Base-by-base conservation (phyloP, 2,888 invertebrate species). In the Oscheius sp. region DNA sequence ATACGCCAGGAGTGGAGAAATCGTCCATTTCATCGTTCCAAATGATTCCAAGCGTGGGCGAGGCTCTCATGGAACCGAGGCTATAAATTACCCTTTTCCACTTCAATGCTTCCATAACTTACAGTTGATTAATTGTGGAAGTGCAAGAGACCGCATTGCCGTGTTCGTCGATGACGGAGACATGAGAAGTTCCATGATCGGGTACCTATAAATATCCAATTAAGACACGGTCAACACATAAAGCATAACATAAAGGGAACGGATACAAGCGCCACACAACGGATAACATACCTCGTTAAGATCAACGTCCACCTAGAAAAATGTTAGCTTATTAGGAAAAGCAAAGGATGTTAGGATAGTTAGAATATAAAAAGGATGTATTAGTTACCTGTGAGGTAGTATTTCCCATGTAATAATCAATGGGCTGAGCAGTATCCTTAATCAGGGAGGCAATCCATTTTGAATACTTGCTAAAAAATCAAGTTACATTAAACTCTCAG, bases 141-240 rank as follows among this genome's bases (percentile, higher is more conserved):
- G 97, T 97, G 0, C 93, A 92, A 0, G 96, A 93, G 0, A 97
- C 94, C 0, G 96, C 97, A 88, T 96, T 95, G 0, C 97, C 96
- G 87, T 94, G 93, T 5, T 77, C 78, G 59, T 89, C 88, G 35
- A 96, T 89, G 56, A 96, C 92, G 0, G 94, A 94, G 45, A 95
- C 92, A 87, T 98, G 97, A 0, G 96, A 93, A 0, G 98, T 98
- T 52, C 96, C 96, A 88, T 93, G 92, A 77, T 89, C 88, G 69
- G 93, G 92, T 18, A 66, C 66, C 66, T 66, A 25, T n/a, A 61
- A 41, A 1, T 29, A n/a, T 41, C 41, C 9, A 35, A 13, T 16
- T 16, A 21, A 9, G 13, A 46, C 27, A 49, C 16, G 49, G 21
- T 9, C 35, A 35, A 35, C 35, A 35, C 35, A 35, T 35, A 35